These are phyloP conservation scores for Linepithema humile DNA, from an alignment of 1,140 invertebrate species.

Conservation along the genomic window DNA sequence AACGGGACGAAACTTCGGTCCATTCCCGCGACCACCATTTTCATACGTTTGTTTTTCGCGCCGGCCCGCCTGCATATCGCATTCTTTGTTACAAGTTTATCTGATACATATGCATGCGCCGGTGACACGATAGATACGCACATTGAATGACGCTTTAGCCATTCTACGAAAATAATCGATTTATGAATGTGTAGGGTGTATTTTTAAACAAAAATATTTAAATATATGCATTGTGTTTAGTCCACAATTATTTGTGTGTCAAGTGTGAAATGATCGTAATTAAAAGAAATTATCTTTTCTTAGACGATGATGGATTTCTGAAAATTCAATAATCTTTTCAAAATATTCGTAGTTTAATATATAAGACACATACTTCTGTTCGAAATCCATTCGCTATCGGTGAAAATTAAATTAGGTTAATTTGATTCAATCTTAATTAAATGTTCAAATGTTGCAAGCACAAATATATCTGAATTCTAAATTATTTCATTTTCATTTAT, in stretches of 20 bases:
- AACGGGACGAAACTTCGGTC: conserved; percentile 4
- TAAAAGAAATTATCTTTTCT: too few relatives aligned
- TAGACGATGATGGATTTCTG: too few relatives aligned
- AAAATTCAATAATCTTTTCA: too few relatives aligned
- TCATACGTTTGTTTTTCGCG: neutral
- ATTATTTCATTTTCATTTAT: too few relatives aligned
- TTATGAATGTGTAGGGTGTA: neutral
- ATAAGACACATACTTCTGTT: neutral
- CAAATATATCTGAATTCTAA: neutral
- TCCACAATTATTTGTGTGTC: too few relatives aligned
- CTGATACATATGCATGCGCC: neutral
- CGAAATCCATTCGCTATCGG: too few relatives aligned
- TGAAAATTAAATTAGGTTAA: neutral
- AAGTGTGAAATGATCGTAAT: too few relatives aligned
- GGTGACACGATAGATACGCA: neutral
- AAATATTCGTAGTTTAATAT: too few relatives aligned
- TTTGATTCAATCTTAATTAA: neutral
- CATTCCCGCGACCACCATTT: neutral
- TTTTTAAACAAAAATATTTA: neutral
- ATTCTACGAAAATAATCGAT: conserved; percentile 8
- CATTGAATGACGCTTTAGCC: neutral
- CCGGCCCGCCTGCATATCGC: neutral
- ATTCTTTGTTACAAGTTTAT: conserved; percentile 3
- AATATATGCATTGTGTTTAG: neutral
- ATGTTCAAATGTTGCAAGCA: neutral